Base-by-base conservation (phyloP, 2,888 invertebrate species). In the Drosophila helvetica region DNA sequence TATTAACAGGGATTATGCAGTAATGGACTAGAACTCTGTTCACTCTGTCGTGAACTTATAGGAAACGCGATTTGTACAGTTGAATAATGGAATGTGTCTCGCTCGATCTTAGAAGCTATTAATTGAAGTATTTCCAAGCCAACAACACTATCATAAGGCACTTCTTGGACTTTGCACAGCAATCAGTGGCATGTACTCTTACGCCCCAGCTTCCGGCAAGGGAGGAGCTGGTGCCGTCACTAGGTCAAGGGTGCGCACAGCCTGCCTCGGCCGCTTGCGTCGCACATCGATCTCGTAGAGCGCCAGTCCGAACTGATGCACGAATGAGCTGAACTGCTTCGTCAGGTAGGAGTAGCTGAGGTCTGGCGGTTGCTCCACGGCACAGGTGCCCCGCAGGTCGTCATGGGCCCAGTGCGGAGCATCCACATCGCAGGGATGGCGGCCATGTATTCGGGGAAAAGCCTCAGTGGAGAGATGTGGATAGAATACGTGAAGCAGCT, bases 391-490 rank as follows among this genome's bases (percentile, higher is more conserved):
- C 10, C 86, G 79, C 3, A 90, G 72, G 74, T 91, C 89, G 64
- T 91, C 89, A 17, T 88, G 74, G 3, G 77, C 73, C 90, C 86
- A 86, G 27, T 89, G 82, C 1, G 91, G 87, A 0, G 91, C 90
- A 72, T 91, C 89, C 63, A 91, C 85, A 62, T 92, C 88, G 70
- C 90, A 91, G 0, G 90, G 90, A 89, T 92, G 91, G 1, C 92
- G 89, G 1, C 90, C 89, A 19, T 93, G 93, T 46, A 94, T 92
- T 51, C 93, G 93, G 0, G 96, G 96, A 61, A 96, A 93, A 1
- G 95, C 96, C 92, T 97, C 96, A 0, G 94, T 94, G 48, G 96
- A 95, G 67, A 96, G 92, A 91, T 97, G 96, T 0, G 96, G 96
- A 93, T 95, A 96, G 91, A 95, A 96, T 0, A 93, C 93, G 59